Conservation (phyloP, 2,797 vertebrate species). For the Karalla daura region DNA sequence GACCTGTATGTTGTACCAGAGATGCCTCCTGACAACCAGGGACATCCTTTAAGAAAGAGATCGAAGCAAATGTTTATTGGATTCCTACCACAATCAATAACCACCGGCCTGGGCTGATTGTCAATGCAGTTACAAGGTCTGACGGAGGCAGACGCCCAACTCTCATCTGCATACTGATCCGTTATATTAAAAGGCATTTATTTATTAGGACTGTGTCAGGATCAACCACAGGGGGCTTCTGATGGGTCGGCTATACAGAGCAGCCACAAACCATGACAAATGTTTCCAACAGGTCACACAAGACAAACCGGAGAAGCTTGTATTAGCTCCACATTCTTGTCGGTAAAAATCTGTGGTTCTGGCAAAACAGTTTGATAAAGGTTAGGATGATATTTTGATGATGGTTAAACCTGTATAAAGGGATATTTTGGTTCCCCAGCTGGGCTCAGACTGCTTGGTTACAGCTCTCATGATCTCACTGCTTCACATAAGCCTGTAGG, state of each 20-base stretch:
- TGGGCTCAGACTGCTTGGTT: background rate
- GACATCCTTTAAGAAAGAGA: background rate
- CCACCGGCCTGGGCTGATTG: background rate
- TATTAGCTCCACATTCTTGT: background rate
- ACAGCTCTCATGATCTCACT: background rate
- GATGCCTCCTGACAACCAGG: background rate
- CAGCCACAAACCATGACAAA: background rate
- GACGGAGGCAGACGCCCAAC: conserved; percentile 3
- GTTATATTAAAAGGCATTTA: background rate
- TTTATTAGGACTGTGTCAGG: background rate
- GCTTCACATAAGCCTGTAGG: background rate
- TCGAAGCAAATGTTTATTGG: background rate
- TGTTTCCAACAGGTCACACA: background rate
- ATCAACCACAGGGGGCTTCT: background rate
- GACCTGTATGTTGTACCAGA: background rate
- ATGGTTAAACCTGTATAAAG: background rate
- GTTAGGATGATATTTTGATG: background rate
- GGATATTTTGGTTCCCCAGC: background rate
- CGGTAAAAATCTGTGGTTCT: background rate
- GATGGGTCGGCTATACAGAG: background rate
- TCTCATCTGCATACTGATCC: background rate
- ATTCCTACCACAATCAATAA: background rate
- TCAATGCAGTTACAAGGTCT: background rate
- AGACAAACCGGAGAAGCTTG: background rate
- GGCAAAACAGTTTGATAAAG: background rate